Evolutionary conservation across 2,888 invertebrate species (phyloP).

Genomic region (Drosophila buzzatii): DNA sequence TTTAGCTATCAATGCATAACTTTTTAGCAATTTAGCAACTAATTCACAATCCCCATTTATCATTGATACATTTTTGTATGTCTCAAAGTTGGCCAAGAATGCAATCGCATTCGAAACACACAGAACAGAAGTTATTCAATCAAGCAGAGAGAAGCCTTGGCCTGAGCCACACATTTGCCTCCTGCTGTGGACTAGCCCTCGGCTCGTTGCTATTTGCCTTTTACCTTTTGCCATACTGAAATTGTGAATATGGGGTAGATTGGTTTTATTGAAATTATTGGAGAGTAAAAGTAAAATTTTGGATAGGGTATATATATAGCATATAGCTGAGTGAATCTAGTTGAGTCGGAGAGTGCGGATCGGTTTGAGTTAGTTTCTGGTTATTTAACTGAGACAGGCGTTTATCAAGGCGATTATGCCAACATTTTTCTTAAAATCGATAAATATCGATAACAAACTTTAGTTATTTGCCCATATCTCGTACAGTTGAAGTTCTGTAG

Average conservation of each 20-base stretch:
- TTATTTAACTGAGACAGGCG: background rate
- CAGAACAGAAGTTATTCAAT: slow-evolving; percentile 24
- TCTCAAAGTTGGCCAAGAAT: background rate
- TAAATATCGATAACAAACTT: background rate
- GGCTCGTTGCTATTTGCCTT: background rate
- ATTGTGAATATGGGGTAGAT: background rate
- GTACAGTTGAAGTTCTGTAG: no score
- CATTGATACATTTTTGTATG: background rate
- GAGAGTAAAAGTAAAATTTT: background rate
- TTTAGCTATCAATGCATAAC: background rate
- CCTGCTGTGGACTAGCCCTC: slow-evolving; percentile 4
- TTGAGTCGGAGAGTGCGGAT: no score
- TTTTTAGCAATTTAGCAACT: background rate
- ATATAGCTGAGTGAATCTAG: background rate
- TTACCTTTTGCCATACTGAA: background rate
- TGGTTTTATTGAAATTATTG: background rate
- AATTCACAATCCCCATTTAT: background rate
- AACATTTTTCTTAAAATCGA: background rate
- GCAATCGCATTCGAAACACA: slow-evolving; percentile 14
- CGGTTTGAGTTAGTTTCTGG: background rate
- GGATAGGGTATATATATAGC: no score
- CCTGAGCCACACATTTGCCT: background rate
- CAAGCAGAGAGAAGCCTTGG: background rate
- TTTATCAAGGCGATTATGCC: no score
- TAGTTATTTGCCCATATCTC: background rate